Evolutionary conservation across 2,113 vertebrate genomes (phyloP).

Genomic region (Scatophagus argus): DNA sequence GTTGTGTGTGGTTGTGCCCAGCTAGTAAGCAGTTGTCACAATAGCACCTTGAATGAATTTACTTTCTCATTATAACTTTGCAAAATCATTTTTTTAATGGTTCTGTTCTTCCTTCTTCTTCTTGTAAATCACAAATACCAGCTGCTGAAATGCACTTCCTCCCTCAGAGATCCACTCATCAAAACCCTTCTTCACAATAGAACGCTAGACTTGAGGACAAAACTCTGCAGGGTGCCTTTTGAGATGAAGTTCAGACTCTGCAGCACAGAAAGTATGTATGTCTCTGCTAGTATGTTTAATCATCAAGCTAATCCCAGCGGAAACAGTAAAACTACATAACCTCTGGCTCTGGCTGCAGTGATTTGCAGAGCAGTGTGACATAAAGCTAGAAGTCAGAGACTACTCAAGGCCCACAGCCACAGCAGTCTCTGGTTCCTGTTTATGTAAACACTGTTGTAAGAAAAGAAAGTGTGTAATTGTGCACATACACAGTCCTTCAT

Average conservation of each 20-base stretch:
- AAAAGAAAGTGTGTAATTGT: constrained; percentile 40
- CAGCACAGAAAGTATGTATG: not conserved
- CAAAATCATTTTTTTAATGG: not conserved
- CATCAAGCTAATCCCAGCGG: constrained; percentile 22
- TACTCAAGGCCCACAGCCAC: constrained; percentile 41
- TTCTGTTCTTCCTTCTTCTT: not conserved
- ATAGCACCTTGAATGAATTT: no score
- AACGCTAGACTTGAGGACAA: constrained; percentile 4
- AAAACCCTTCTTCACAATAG: constrained; percentile 8
- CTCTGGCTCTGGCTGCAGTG: constrained; percentile 19
- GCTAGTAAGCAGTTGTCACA: no score
- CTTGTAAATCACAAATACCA: not conserved
- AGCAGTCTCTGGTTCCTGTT: constrained; percentile 40
- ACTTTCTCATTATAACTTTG: not conserved
- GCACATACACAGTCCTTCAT: constrained; percentile 22
- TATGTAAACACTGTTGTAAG: constrained; percentile 55
- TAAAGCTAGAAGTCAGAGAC: constrained; percentile 47
- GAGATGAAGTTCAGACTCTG: constrained; percentile 18
- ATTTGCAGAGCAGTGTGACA: constrained; percentile 34
- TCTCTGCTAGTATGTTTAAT: constrained; percentile 17
- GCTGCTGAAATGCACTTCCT: not conserved
- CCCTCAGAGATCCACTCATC: constrained; percentile 7
- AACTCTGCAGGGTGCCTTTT: constrained; percentile 16
- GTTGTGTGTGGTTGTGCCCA: no score
- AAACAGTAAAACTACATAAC: not conserved